Percentiles rank a stretch among this genome's conserved stretches.
Conservation (phyloP, 2,888 invertebrate genomes). For the Halocaridina rubra region DNA sequence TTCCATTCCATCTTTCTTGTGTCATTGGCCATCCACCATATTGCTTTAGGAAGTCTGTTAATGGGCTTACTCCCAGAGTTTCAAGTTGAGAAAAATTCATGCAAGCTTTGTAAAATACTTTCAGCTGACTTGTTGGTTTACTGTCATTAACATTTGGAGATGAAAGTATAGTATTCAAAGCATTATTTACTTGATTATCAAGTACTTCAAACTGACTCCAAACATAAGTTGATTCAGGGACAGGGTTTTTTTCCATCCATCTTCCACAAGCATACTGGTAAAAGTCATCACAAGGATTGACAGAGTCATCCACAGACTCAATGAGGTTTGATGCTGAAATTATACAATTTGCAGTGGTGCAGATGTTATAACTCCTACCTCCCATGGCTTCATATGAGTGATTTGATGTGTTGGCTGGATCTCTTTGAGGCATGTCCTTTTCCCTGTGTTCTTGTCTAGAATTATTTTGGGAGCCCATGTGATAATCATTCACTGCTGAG, state of each 20-base stretch:
- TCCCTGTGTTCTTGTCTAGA: too few relatives aligned
- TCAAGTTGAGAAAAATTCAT: conserved; percentile 39
- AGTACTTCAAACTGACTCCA: conserved; percentile 50
- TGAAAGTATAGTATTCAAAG: conserved; percentile 26
- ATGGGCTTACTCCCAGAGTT: conserved; percentile 25
- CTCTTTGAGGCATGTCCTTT: too few relatives aligned
- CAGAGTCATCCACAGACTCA: conserved; percentile 48
- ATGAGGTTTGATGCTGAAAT: conserved; percentile 45
- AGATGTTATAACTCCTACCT: conserved; percentile 31
- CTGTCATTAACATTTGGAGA: conserved; percentile 30
- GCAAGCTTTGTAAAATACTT: conserved; percentile 25
- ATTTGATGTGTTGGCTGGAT: too few relatives aligned
- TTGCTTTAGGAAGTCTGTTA: conserved; percentile 28
- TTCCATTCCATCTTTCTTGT: conserved; percentile 15
- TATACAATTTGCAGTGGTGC: conserved; percentile 28
- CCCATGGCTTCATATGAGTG: too few relatives aligned
- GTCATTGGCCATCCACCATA: conserved; percentile 62
- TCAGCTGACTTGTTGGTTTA: conserved; percentile 22
- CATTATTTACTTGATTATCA: conserved; percentile 25
- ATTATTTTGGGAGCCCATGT: too few relatives aligned
- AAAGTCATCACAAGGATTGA: conserved; percentile 57
- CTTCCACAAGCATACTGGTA: conserved; percentile 58
- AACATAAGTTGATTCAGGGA: conserved; percentile 20
- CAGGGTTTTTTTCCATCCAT: conserved; percentile 33
- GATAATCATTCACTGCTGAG: too few relatives aligned